Evolutionary conservation across 2,113 vertebrate species (phyloP).

Genomic region (Marmota flaviventris): DNA sequence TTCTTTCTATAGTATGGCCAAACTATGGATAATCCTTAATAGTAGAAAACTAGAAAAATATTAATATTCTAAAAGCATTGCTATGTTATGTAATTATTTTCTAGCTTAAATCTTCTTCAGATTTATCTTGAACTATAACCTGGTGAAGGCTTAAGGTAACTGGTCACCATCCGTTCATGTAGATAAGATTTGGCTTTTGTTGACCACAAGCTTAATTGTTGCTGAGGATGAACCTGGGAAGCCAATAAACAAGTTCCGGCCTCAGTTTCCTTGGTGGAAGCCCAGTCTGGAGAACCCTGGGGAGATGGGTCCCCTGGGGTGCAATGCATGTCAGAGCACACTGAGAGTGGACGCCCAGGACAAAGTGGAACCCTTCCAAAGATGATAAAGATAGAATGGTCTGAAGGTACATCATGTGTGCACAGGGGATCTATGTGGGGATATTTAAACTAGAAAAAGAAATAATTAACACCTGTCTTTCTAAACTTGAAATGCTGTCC

Average conservation of each 20-base stretch:
- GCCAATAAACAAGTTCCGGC: background rate
- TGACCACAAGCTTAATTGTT: background rate
- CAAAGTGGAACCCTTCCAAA: background rate
- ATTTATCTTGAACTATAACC: background rate
- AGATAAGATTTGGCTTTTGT: conserved; percentile 2
- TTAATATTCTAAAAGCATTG: background rate
- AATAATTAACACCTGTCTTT: background rate
- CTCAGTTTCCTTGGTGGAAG: background rate
- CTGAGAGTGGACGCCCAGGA: background rate
- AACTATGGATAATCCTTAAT: background rate
- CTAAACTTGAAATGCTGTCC: background rate
- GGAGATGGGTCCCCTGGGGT: background rate
- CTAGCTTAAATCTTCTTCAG: background rate
- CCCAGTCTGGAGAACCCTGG: background rate
- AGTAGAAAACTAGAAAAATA: background rate
- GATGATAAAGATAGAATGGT: background rate
- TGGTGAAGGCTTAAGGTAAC: background rate
- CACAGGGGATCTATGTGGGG: background rate
- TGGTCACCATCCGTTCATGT: background rate
- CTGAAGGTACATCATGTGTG: background rate
- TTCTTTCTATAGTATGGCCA: background rate
- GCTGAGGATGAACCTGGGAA: background rate
- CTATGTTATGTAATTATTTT: background rate
- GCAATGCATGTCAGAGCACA: background rate
- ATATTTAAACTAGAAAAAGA: conserved; percentile 18